Base-by-base conservation (phyloP, 2,797 vertebrate species). In the Balearica regulorum region DNA sequence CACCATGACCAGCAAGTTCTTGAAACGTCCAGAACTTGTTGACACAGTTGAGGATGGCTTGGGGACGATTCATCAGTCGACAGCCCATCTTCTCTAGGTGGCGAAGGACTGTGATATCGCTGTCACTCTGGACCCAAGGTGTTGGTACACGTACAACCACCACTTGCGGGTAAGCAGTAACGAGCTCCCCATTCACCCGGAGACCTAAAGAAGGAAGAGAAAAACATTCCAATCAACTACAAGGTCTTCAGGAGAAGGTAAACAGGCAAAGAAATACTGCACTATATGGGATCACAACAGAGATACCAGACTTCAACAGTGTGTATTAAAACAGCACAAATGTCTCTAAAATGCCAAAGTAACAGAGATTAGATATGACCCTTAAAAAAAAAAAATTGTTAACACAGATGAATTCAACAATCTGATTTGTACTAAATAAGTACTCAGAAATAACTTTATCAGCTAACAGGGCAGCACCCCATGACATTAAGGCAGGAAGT, bases 11-110 rank as follows among this genome's bases (percentile, higher is more conserved):
- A 92, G 98, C 98, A 91, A 98, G 96, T 62, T 98, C 98, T 76
- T 98, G 98, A 96, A 98, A 98, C 0, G 98, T 98, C 98, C 98
- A 98, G 94, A 98, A 98, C 83, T 98, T 98, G 94, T 98, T 98
- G 90, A 98, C 98, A 69, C 98, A 98, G 85, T 98, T 98, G 61
- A 98, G 97, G 89, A 98, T 98, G 79, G 98, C 98, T 85, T 98
- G 98, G 57, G 98, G 98, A 71, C 98, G 97, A 87, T 98, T 98
- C 98, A 98, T 98, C 85, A 98, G 28, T 8, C 98, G 97, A 87
- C 98, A 98, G 62, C 98, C 98, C 98, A 98, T 98, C 97, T 98
- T 98, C 94, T 98, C 98, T 26, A 98, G 93, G 89, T 98, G 98
- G 37, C 98, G 98, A 84, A 98, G 95, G 64, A 98, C 98, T 31